These are phyloP conservation scores for Nasonovia ribisnigri DNA, from an alignment of 2,888 invertebrate genomes.

Conservation along the genomic window DNA sequence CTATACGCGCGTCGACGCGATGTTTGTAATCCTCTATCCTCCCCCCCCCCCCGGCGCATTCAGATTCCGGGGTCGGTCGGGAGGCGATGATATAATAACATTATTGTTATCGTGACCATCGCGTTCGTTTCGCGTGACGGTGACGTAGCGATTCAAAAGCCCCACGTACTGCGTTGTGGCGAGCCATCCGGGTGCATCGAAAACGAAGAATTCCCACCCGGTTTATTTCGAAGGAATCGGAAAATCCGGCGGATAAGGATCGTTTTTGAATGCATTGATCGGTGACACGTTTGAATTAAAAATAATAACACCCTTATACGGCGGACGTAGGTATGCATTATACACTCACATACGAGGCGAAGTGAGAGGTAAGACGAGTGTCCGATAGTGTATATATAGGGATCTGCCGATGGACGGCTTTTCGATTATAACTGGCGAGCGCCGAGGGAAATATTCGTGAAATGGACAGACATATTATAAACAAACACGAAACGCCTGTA, in stretches of 20 bases:
- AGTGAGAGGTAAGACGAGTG: background rate
- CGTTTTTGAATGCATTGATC: background rate
- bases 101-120: too few species aligned
- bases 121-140: background rate
- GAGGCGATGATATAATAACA: too few species aligned
- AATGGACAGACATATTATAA: background rate
- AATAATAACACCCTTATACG: background rate
- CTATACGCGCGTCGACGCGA: too few species aligned
- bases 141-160: background rate
- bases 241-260: background rate
- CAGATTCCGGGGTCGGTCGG: too few species aligned
- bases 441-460: background rate
- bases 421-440: background rate
- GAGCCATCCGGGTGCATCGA: background rate
- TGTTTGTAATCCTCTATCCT: too few species aligned
- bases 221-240: background rate
- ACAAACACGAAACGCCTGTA: background rate
- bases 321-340: background rate
- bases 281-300: background rate
- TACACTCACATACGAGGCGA: background rate
- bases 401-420: background rate
- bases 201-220: background rate
- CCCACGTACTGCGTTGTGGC: too few species aligned
- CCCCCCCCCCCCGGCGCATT: too few species aligned
- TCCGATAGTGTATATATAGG: background rate